Percentiles rank a stretch among this genome's conserved stretches.
Evolutionary conservation across 2,888 invertebrate species (phyloP).

Genomic region (Tachina fera): DNA sequence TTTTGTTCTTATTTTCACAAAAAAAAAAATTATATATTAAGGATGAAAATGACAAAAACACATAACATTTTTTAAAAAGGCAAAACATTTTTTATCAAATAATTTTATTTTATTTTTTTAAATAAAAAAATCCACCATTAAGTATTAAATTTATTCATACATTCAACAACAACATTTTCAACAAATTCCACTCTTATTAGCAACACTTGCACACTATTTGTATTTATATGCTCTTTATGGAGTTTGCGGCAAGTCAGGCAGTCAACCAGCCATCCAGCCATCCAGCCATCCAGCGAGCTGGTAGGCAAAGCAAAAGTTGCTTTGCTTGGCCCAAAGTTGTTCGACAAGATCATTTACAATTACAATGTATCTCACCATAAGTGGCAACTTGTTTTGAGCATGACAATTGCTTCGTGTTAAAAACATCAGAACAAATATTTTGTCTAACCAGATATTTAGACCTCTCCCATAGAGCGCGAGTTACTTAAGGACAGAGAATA

Average conservation of each 20-base stretch:
- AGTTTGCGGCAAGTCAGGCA: conserved; percentile 55
- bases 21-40: too few species aligned
- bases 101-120: too few species aligned
- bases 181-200: background rate
- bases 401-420: conserved; percentile 61
- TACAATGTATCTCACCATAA: conserved; percentile 76
- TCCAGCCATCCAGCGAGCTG: conserved; percentile 10
- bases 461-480: conserved; percentile 8
- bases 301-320: conserved; percentile 63
- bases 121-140: too few species aligned
- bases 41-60: too few species aligned
- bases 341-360: conserved; percentile 76
- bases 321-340: conserved; percentile 72
- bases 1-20: too few species aligned
- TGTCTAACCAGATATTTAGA: conserved; percentile 31
- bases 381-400: conserved; percentile 77
- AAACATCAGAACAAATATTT: conserved; percentile 67
- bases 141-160: background rate
- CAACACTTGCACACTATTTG: conserved; percentile 41
- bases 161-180: too few species aligned
- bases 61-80: too few species aligned
- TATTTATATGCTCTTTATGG: conserved; percentile 57
- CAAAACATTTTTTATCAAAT: too few species aligned
- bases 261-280: conserved; percentile 28
- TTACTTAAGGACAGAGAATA: conserved; percentile 36